Evolutionary conservation across 2,888 invertebrate species (phyloP).

Genomic region (Podotricha telesiphe): DNA sequence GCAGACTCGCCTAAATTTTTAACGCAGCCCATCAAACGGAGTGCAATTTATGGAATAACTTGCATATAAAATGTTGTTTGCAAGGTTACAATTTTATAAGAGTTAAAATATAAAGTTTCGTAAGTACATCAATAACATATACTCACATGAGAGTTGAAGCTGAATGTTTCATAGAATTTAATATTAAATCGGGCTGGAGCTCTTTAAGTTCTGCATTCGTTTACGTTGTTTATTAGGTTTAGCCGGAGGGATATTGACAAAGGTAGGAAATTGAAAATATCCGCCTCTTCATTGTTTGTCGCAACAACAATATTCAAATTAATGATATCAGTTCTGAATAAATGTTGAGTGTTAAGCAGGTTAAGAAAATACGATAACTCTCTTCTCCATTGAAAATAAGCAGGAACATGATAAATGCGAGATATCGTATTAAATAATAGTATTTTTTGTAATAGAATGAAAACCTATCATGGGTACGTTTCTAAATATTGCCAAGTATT

Average conservation of each 20-base stretch:
- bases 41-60: conserved; percentile 59
- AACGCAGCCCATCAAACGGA: conserved; percentile 53
- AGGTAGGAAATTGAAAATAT: conserved; percentile 71
- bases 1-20: conserved; percentile 47
- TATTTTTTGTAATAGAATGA: neutral
- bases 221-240: conserved; percentile 34
- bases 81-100: conserved; percentile 37
- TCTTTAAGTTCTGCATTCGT: conserved; percentile 8
- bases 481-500: neutral
- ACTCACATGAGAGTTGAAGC: neutral
- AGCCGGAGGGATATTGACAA: conserved; percentile 44
- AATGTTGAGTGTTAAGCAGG: conserved; percentile 26
- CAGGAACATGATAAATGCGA: neutral
- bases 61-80: conserved; percentile 41
- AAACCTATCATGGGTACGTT: neutral
- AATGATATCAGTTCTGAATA: conserved; percentile 55
- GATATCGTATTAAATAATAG: neutral
- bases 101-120: conserved; percentile 21
- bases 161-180: conserved; percentile 10
- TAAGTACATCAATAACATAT: neutral
- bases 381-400: neutral
- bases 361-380: neutral
- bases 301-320: conserved; percentile 51
- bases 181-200: neutral
- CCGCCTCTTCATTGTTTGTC: conserved; percentile 64